Base-by-base conservation (phyloP, 2,888 invertebrate genomes). In the Aphidius colemani region DNA sequence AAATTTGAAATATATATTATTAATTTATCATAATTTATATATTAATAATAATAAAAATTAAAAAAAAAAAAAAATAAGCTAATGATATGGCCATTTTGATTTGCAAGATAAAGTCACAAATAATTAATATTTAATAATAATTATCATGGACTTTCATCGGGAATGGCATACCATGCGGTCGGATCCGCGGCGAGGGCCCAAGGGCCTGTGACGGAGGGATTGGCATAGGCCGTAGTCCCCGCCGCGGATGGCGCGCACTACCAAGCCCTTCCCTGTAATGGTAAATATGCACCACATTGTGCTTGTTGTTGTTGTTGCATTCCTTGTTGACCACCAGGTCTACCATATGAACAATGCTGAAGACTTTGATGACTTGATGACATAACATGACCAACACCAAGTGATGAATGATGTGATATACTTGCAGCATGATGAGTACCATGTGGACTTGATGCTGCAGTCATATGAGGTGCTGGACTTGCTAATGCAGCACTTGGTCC, bases 221-320 rank as follows among this genome's bases (percentile, higher is more conserved):
- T 78, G 71, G 74, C 77, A 73, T 77, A 76, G 69, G 79, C 77
- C 72, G 78, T 78, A 66, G 77, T 77, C 74, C 78, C 81, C 78
- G 80, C 80, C 81, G 80, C 81, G 80, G 81, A 81, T 70, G 80
- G 78, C 80, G 80, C 79, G 78, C 88, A 89, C 90, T 94, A 94
- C 94, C 94, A 94, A 81, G 94, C 94, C 84, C 94, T 85, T 72
- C 91, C 90, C 83, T 94, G 91, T 66, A 94, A 87, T 73, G 94
- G 91, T 73, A 94, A 87, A 82, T 94, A 93, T 65, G 92, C 91
- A 65, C 90, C 88, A 85, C 93, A 93, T 82, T 91, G 92, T 43
- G 80, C 75, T 64, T 81, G 81, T 66, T 81, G 81, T 63, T 83
- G 84, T 80, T 93, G 93, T 71, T 90, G 85, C 69, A 71, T 71